Conservation (phyloP, 2,113 vertebrate genomes). For the Myiozetetes cayanensis region DNA sequence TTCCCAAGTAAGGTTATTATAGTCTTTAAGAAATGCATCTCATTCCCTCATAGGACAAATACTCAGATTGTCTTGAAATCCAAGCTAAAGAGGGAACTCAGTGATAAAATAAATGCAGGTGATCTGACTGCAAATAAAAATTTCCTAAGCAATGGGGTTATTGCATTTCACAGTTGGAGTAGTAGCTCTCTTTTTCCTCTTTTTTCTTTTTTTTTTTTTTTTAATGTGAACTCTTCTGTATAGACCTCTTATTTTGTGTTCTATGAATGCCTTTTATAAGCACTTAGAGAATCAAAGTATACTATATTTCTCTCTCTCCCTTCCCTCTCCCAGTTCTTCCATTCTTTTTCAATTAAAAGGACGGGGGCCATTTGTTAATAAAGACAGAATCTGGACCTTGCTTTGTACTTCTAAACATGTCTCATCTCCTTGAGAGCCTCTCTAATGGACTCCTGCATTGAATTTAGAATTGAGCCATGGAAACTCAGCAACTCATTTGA, state of each 20-base stretch:
- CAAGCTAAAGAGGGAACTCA: not conserved
- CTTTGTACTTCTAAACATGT: not conserved
- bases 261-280: not conserved
- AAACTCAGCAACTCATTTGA: not conserved
- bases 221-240: not conserved
- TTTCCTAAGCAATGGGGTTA: not conserved
- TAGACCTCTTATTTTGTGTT: not conserved
- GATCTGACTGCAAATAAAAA: not conserved
- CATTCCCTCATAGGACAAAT: not conserved
- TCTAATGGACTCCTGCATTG: not conserved
- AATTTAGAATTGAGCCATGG: not conserved
- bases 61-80: not conserved
- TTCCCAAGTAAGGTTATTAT: not conserved
- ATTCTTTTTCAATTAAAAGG: not conserved
- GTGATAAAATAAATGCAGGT: not conserved
- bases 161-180: not conserved
- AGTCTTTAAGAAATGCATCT: not conserved
- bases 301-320: not conserved
- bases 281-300: not conserved
- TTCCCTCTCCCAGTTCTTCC: not conserved
- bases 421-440: not conserved
- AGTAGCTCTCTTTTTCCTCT: accelerated
- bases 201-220: not conserved
- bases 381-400: not conserved
- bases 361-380: not conserved